Evolutionary conservation across 2,797 vertebrate genomes (phyloP).

Genomic region (Sebastes hubbsi): DNA sequence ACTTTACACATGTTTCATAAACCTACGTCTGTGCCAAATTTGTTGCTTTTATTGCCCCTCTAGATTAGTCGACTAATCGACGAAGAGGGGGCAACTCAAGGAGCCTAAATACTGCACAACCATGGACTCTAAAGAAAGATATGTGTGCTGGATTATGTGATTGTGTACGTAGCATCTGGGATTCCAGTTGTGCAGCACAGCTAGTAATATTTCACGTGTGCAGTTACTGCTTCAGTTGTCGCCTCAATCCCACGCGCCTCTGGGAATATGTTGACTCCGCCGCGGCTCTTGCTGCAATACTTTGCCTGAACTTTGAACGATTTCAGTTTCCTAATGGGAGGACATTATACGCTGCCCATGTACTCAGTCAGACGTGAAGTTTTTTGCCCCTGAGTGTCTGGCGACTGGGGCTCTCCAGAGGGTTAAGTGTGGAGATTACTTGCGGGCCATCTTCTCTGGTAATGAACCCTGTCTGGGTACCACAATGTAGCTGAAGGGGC

Average conservation of each 20-base stretch:
- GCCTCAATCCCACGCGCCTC: constrained; percentile 12
- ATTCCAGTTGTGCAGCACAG: constrained; percentile 13
- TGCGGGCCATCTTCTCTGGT: constrained; percentile 58
- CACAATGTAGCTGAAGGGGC: constrained; percentile 43
- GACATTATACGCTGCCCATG: constrained; percentile 44
- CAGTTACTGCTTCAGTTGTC: constrained; percentile 29
- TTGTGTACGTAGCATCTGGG: neutral
- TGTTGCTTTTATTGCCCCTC: too few species aligned
- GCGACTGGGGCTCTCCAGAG: constrained; percentile 44
- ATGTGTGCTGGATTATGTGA: neutral
- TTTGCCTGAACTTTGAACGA: constrained; percentile 51
- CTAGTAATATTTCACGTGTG: constrained; percentile 19
- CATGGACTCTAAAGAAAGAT: neutral
- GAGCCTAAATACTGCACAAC: neutral
- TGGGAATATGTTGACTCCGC: constrained; percentile 48
- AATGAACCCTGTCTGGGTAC: constrained; percentile 65
- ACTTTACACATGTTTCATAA: too few species aligned
- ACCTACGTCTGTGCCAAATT: too few species aligned
- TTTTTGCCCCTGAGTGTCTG: constrained; percentile 43
- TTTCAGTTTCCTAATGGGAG: constrained; percentile 57
- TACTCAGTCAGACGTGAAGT: constrained; percentile 58
- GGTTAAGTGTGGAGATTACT: constrained; percentile 63
- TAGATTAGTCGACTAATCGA: too few species aligned
- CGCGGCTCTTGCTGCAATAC: constrained; percentile 24
- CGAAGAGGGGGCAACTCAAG: too few species aligned